Percentiles rank a stretch among this genome's conserved stretches.
Evolutionary conservation across 2,797 vertebrate genomes (phyloP).

Genomic region (Pseudomugil tenellus): DNA sequence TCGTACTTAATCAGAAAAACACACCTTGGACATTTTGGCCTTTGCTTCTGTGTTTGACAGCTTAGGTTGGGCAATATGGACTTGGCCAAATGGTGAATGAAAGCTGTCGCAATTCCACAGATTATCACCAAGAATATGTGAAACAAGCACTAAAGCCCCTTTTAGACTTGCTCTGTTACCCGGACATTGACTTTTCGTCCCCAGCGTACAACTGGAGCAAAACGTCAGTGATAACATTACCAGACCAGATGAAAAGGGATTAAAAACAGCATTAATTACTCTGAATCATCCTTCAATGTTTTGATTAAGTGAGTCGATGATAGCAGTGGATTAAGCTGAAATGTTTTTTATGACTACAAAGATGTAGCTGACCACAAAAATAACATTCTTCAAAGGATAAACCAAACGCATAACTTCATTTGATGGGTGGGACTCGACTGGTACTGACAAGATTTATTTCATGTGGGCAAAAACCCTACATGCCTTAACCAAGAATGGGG

Average conservation of each 20-base stretch:
- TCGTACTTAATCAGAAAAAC: constrained; percentile 15
- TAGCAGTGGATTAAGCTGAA: not conserved
- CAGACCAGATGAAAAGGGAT: too few relatives aligned
- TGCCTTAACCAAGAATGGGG: not conserved
- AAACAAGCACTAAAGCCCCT: constrained; percentile 17
- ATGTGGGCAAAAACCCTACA: constrained; percentile 1
- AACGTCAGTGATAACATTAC: too few relatives aligned
- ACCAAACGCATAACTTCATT: constrained; percentile 4
- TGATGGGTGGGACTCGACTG: constrained; percentile 10
- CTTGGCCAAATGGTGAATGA: constrained; percentile 15
- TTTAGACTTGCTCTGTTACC: too few relatives aligned
- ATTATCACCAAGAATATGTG: constrained; percentile 32
- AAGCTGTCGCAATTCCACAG: constrained; percentile 12
- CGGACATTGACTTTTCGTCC: too few relatives aligned
- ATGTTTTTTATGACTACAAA: not conserved
- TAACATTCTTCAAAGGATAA: not conserved
- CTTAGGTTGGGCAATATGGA: constrained; percentile 44
- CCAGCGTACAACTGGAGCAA: not conserved
- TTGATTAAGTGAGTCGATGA: not conserved
- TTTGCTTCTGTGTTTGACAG: constrained; percentile 42
- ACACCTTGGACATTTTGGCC: not conserved
- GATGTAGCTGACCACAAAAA: not conserved
- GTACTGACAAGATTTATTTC: constrained; percentile 20
- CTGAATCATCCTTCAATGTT: not conserved
- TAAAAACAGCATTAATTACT: not conserved